phyloP scores from a whole-genome alignment of 1,140 invertebrate genomes.

The Drosophila triauraria region DNA sequence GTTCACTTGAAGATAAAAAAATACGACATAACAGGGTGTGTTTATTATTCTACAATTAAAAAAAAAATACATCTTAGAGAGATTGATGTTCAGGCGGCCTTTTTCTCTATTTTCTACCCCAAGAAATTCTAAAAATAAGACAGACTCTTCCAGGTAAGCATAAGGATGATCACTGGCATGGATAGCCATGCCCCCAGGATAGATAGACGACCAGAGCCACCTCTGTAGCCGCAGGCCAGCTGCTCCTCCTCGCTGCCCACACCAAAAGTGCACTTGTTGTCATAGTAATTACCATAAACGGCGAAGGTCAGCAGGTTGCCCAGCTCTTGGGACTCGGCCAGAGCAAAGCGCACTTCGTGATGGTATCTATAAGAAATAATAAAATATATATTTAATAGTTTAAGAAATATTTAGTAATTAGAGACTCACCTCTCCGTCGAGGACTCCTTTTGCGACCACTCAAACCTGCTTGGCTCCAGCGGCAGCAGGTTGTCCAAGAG shows the following conservation, averaged over 20 bases:
- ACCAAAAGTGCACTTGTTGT: constrained; percentile 54
- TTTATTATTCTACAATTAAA: background rate
- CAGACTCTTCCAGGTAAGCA: background rate
- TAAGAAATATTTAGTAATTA: no score
- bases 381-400: background rate
- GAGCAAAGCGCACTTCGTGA: constrained; percentile 28
- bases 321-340: constrained; percentile 23
- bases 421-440: constrained; percentile 25
- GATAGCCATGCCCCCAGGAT: background rate
- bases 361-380: constrained; percentile 42
- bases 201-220: background rate
- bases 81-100: background rate
- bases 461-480: constrained; percentile 56
- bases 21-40: background rate
- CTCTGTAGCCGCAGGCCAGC: constrained; percentile 38
- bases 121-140: no score
- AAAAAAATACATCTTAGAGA: background rate
- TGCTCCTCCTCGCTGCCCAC: constrained; percentile 29
- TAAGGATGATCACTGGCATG: background rate
- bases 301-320: constrained; percentile 67
- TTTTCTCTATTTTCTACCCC: no score
- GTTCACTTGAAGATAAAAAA: background rate
- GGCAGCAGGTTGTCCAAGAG: constrained; percentile 61
- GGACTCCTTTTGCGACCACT: constrained; percentile 36
- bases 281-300: constrained; percentile 77